These are phyloP conservation scores for Allolobophora icterica DNA, from an alignment of 2,888 invertebrate genomes.

Conservation along the genomic window DNA sequence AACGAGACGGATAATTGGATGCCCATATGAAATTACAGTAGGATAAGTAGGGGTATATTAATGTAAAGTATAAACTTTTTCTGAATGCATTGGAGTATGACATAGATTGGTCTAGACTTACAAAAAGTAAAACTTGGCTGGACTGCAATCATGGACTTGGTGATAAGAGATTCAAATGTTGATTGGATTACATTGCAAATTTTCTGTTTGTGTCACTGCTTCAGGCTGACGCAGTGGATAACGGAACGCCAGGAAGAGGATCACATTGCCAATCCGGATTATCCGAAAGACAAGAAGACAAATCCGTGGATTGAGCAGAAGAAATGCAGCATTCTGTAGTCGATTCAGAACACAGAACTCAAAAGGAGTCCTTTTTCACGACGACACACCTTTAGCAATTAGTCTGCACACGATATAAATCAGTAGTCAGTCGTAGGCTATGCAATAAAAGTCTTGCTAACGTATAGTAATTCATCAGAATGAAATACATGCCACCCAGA, in stretches of 20 bases:
- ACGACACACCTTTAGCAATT: not conserved
- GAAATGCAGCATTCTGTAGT: slow-evolving; percentile 35
- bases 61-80: too few species aligned
- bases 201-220: not conserved
- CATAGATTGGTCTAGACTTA: too few species aligned
- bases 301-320: slow-evolving; percentile 46
- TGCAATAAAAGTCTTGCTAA: too few species aligned
- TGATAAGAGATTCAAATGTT: not conserved
- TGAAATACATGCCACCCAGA: too few species aligned
- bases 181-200: not conserved
- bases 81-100: too few species aligned
- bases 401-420: not conserved
- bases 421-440: too few species aligned
- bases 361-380: not conserved
- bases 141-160: not conserved
- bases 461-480: too few species aligned
- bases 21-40: too few species aligned
- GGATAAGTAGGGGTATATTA: too few species aligned
- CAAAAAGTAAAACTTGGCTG: too few species aligned
- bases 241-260: slow-evolving; percentile 34
- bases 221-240: slow-evolving; percentile 42
- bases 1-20: too few species aligned
- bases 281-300: slow-evolving; percentile 39
- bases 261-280: slow-evolving; percentile 40
- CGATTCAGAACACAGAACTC: not conserved